Percentiles rank a stretch among this genome's conserved stretches.
Evolutionary conservation across 2,797 vertebrate species (phyloP).

Genomic region (Gymnodraco acuticeps): DNA sequence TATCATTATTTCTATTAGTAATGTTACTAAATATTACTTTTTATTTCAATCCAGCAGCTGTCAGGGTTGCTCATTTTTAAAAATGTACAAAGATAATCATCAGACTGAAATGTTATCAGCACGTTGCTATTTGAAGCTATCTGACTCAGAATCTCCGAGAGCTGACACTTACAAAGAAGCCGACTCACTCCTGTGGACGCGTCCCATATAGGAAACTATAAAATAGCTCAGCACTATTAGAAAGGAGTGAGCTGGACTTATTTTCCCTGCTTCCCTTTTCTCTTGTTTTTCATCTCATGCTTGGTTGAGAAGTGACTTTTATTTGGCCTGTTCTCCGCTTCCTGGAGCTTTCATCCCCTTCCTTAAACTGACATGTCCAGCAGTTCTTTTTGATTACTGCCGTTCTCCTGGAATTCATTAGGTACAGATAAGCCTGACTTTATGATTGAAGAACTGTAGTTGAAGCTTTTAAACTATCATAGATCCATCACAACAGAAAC

Average conservation of each 20-base stretch:
- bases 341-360: slow-evolving; percentile 18
- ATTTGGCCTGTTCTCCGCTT: not conserved
- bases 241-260: not conserved
- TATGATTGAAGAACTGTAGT: not conserved
- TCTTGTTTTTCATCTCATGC: slow-evolving; percentile 10
- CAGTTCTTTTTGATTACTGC: slow-evolving; percentile 58
- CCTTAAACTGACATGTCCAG: slow-evolving; percentile 19
- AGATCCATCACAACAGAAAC: slow-evolving; percentile 1
- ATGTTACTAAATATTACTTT: not conserved
- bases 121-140: not conserved
- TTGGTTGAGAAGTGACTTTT: not conserved
- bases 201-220: not conserved
- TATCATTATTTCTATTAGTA: not conserved
- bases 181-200: not conserved
- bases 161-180: not conserved
- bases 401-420: slow-evolving; percentile 56
- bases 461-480: slow-evolving; percentile 11
- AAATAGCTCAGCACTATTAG: not conserved
- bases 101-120: not conserved
- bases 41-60: not conserved
- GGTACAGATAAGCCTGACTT: slow-evolving; percentile 55
- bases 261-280: not conserved
- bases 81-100: not conserved
- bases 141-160: not conserved
- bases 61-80: not conserved